Percentiles rank a stretch among this genome's conserved stretches.
These are phyloP conservation scores for Orcinus orca DNA, from an alignment of 2,113 vertebrate genomes.

Conservation along the genomic window DNA sequence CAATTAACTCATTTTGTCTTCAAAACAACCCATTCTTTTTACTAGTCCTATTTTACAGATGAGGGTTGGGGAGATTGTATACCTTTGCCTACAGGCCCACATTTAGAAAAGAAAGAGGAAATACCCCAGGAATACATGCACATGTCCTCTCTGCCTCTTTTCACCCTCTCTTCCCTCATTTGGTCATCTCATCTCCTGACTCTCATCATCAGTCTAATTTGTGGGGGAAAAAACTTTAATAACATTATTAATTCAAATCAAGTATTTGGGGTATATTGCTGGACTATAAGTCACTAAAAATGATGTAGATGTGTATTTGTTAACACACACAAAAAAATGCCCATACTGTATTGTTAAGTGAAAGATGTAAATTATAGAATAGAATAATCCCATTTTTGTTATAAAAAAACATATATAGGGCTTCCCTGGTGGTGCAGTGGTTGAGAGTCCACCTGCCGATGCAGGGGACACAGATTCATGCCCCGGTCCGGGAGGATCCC, in stretches of 20 bases:
- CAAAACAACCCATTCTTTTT: not conserved
- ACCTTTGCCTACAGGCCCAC: not conserved
- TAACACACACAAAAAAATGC: not conserved
- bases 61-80: not conserved
- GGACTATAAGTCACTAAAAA: not conserved
- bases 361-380: not conserved
- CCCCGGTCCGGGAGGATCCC: too few relatives aligned
- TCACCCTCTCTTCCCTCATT: not conserved
- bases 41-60: not conserved
- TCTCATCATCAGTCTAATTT: not conserved
- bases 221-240: not conserved
- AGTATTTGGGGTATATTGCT: not conserved
- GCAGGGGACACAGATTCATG: too few relatives aligned
- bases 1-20: not conserved
- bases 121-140: rapidly evolving
- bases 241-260: not conserved
- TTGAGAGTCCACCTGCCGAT: too few relatives aligned
- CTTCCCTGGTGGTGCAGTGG: too few relatives aligned
- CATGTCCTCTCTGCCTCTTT: not conserved
- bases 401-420: not conserved
- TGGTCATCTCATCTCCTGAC: not conserved
- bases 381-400: not conserved
- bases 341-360: not conserved
- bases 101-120: not conserved
- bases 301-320: not conserved